These are phyloP conservation scores for Drosophila putrida DNA, from an alignment of 2,888 invertebrate species.

Conservation along the genomic window DNA sequence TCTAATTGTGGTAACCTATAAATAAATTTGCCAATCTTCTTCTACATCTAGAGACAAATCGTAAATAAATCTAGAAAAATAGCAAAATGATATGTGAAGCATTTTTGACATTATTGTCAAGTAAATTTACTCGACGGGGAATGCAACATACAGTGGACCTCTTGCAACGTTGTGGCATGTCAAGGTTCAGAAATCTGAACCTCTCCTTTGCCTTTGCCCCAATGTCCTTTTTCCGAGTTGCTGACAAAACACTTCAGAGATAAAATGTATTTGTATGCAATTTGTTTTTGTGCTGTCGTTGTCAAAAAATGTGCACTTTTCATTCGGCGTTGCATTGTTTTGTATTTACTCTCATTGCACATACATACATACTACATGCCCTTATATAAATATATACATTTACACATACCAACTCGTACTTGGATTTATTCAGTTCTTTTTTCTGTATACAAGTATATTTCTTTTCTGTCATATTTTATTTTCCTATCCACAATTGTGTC, in stretches of 20 bases:
- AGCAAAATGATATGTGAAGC: background rate
- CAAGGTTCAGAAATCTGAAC: conserved; percentile 41
- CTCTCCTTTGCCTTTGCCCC: background rate
- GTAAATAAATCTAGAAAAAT: conserved; percentile 21
- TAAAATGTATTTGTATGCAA: conserved; percentile 59
- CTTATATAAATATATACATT: background rate
- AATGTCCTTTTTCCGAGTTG: conserved; percentile 14
- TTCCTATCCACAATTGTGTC: conserved; percentile 56
- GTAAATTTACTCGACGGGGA: conserved; percentile 17
- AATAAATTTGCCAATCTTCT: no score
- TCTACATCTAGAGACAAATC: no score
- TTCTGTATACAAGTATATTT: conserved; percentile 20
- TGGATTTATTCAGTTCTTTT: conserved; percentile 32
- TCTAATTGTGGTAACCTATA: no score
- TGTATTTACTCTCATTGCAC: conserved; percentile 3
- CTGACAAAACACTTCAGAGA: conserved; percentile 58
- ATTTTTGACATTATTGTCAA: conserved; percentile 36
- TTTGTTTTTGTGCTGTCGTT: conserved; percentile 53
- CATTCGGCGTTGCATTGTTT: conserved; percentile 53
- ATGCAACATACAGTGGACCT: conserved; percentile 19
- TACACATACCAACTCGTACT: background rate
- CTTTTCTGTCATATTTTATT: conserved; percentile 44
- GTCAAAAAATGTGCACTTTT: conserved; percentile 51
- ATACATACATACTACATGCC: background rate
- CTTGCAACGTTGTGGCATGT: conserved; percentile 39